These are phyloP conservation scores for Pseudococcus viburni DNA, from an alignment of 2,888 invertebrate genomes.

Conservation along the genomic window DNA sequence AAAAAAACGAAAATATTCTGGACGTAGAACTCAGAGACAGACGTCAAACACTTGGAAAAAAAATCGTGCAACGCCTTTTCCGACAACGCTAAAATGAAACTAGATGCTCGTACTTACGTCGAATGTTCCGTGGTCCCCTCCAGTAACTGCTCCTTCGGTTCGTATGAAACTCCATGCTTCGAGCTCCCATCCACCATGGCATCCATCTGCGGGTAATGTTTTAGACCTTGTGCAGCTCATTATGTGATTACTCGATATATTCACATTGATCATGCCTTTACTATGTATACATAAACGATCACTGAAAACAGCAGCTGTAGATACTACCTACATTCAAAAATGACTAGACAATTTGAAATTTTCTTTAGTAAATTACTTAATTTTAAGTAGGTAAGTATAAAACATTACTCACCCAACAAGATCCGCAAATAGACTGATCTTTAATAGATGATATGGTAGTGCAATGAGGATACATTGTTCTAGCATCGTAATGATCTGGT, in stretches of 20 bases:
- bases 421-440: constrained; percentile 93
- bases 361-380: too few species aligned
- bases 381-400: too few species aligned
- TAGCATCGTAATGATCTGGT: constrained; percentile 78
- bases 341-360: neutral
- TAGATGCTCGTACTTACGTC: neutral
- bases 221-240: neutral
- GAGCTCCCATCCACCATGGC: neutral
- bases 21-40: too few species aligned
- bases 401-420: constrained; percentile 78
- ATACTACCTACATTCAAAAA: neutral
- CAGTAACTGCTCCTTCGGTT: neutral
- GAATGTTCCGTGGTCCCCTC: constrained; percentile 10
- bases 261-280: constrained; percentile 22
- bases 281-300: constrained; percentile 60
- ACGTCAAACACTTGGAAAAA: too few species aligned
- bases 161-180: constrained; percentile 7
- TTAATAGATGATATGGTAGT: constrained; percentile 86
- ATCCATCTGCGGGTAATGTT: neutral
- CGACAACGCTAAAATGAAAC: too few species aligned
- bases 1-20: too few species aligned
- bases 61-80: too few species aligned
- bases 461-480: constrained; percentile 86
- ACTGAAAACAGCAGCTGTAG: constrained; percentile 29
- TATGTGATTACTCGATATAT: constrained; percentile 34